Conservation (phyloP, 1,140 invertebrate species). For the Periplaneta americana region DNA sequence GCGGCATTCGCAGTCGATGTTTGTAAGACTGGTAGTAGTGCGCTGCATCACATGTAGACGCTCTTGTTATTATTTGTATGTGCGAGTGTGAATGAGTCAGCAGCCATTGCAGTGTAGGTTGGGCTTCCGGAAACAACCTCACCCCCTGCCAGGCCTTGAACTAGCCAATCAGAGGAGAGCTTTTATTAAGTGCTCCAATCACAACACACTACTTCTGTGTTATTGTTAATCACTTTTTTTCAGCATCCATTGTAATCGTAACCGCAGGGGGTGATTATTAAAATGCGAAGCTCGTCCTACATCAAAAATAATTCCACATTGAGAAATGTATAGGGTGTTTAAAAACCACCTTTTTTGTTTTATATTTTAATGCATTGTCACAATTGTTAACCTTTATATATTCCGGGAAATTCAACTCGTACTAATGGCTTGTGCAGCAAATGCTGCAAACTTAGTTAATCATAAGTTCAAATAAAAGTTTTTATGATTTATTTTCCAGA, state of each 20-base stretch:
- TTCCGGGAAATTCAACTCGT: too few relatives aligned
- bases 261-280: neutral
- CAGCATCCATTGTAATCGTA: neutral
- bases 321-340: neutral
- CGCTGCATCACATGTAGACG: neutral
- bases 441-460: too few relatives aligned
- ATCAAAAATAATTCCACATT: neutral
- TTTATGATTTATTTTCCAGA: too few relatives aligned
- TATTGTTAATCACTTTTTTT: neutral
- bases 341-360: too few relatives aligned
- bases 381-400: too few relatives aligned
- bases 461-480: too few relatives aligned
- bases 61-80: neutral
- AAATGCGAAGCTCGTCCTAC: neutral
- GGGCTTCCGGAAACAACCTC: slow-evolving; percentile 4
- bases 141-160: neutral
- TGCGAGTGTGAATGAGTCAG: slow-evolving; percentile 11
- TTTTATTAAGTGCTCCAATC: neutral
- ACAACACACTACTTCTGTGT: neutral
- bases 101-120: slow-evolving; percentile 8
- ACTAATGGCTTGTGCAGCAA: too few relatives aligned
- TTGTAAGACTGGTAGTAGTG: neutral
- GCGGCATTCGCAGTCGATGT: neutral
- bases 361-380: too few relatives aligned
- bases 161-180: slow-evolving; percentile 8